A percentile compares a stretch with the other conserved stretches of the same genome.
These are phyloP conservation scores for Phyllopteryx taeniolatus DNA, from an alignment of 2,113 vertebrate genomes.

Conservation along the genomic window DNA sequence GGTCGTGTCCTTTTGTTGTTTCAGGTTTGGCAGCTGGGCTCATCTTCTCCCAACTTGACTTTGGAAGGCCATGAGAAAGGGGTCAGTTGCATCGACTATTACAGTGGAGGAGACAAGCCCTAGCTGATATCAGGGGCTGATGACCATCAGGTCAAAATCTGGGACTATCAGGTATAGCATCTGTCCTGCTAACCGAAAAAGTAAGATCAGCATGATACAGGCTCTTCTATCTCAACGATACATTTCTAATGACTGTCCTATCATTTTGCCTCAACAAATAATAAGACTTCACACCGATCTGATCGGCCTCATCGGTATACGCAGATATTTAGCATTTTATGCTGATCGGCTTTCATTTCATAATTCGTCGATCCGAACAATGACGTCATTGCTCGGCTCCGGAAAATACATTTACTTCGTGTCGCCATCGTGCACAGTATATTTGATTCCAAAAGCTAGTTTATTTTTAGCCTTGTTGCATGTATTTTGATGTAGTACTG, in stretches of 20 bases:
- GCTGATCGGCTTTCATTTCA: no score
- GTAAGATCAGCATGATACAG: neutral
- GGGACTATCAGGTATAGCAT: constrained; percentile 92
- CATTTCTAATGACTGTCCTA: neutral
- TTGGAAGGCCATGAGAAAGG: constrained; percentile 98
- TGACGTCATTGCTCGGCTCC: no score
- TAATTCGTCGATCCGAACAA: no score
- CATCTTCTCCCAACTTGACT: constrained; percentile 96
- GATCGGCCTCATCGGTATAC: no score
- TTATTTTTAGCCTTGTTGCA: no score
- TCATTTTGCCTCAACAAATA: no score
- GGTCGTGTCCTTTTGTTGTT: constrained; percentile 13
- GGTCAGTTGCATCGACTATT: constrained; percentile 98
- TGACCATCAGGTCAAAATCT: constrained; percentile 96
- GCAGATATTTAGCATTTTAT: no score
- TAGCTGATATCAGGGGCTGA: constrained; percentile 98
- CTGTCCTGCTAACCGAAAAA: neutral
- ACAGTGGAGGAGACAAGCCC: constrained; percentile 97
- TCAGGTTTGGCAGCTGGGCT: constrained; percentile 98
- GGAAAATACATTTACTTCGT: no score
- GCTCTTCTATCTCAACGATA: neutral
- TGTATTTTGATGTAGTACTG: no score
- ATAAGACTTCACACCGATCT: no score
- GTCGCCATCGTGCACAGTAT: no score
- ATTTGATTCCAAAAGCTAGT: no score